A percentile compares a stretch with the other conserved stretches of the same genome.
Evolutionary conservation across 2,888 invertebrate species (phyloP).

Genomic region (Clanis bilineata): DNA sequence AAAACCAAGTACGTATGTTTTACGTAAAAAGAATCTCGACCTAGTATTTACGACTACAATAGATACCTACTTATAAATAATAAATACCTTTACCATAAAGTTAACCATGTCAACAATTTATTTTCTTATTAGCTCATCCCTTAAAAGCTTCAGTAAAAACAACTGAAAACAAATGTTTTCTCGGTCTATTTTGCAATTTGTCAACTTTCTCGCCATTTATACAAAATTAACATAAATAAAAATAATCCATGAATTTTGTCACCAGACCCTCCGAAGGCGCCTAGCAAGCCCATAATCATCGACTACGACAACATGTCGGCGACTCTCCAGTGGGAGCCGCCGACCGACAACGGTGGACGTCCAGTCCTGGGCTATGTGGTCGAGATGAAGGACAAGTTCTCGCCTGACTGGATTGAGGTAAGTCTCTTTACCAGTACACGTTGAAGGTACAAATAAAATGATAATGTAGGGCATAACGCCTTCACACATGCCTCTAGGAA

Average conservation of each 20-base stretch:
- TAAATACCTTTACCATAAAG: no score
- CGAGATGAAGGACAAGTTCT: constrained; percentile 95
- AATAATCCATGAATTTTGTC: constrained; percentile 16
- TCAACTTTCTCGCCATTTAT: neutral
- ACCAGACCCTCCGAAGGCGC: constrained; percentile 92
- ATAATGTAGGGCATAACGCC: no score
- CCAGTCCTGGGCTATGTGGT: constrained; percentile 94
- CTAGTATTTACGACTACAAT: no score
- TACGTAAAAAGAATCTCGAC: no score
- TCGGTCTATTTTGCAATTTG: no score
- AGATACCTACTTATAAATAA: no score
- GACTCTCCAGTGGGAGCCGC: constrained; percentile 94
- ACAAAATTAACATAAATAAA: neutral
- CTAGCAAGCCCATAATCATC: constrained; percentile 94
- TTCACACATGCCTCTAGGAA: no score
- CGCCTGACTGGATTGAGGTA: constrained; percentile 91
- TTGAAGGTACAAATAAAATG: no score
- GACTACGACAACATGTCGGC: constrained; percentile 98
- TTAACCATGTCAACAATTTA: no score
- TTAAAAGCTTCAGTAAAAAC: neutral
- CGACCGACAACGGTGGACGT: constrained; percentile 94
- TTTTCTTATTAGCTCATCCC: no score
- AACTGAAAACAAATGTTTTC: neutral
- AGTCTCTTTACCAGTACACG: no score
- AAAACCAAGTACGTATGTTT: no score